Evolutionary conservation across 2,797 vertebrate genomes (phyloP), one percentile per base, ranked within the genome.

Genomic region (Micrastur ruficollis): DNA sequence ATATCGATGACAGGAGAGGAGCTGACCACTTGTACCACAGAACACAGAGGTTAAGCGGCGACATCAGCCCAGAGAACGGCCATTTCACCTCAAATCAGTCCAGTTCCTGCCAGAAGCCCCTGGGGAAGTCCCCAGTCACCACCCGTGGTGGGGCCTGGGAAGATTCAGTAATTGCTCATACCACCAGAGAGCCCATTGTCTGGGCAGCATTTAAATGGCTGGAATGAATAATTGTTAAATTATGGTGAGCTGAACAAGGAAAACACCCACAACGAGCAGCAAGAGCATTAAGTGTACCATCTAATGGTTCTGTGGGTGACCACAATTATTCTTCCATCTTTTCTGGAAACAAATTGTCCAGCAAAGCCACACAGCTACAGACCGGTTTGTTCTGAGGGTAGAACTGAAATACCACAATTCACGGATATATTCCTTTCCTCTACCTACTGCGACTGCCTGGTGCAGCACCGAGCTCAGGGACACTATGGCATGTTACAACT

Each of bases 251-350:
- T 31, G 61, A 93, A 86, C 73, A 81, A 82, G 91, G 53, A 72
- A 76, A 97, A 82, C n/a, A 87, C 59, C 91, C 96, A 93, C 92
- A 63, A 90, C 1, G 12, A 91, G 58, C 52, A 65, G 81, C 42
- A 34, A 34, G 59, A 80, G 36, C 83, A 31, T 79, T 14, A 55
- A 82, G 27, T 4, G 17, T 17, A 63, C 34, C 73, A n/a, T 61
- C 55, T 46, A 34, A 92, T 40, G 72, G 63, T 67, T 91, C 93
- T 95, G 95, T 94, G 97, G 95, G 89, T 96, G 92, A 97, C 96
- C 96, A 96, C 94, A 97, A 61, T 12, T 94, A 86, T 75, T 73
- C 71, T 89, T 81, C 79, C 85, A 38, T 71, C 74, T 86, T 82
- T 44, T 73, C 92, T 81, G 49, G 25, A 86, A 97, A 96, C 79